Conservation (phyloP, 2,797 vertebrate species). For the Momotus momota region DNA sequence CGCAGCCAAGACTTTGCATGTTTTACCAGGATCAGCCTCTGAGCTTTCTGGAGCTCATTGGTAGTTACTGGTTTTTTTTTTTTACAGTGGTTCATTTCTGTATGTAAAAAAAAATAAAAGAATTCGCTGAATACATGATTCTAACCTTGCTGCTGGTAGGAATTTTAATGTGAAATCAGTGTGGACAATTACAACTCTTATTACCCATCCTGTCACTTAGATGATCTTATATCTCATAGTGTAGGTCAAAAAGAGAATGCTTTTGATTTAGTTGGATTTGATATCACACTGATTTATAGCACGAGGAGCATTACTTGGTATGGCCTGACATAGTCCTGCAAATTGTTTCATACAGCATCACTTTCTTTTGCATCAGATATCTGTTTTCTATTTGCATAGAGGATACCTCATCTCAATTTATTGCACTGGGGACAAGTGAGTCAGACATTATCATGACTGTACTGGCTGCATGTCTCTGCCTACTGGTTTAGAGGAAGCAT, state of each 20-base stretch:
- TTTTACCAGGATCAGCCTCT: not conserved
- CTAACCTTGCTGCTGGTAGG: not conserved
- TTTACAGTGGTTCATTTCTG: not conserved
- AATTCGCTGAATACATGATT: not conserved
- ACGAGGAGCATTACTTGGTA: not conserved
- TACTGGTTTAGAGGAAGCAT: not conserved
- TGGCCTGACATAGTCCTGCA: not conserved
- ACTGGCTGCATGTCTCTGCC: not conserved
- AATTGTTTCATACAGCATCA: not conserved
- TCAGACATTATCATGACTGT: not conserved
- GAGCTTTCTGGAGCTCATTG: not conserved
- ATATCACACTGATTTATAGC: not conserved
- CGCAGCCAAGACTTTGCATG: not conserved
- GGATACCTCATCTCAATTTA: conserved; percentile 24
- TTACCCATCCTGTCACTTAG: not conserved
- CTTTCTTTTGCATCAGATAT: conserved; percentile 10
- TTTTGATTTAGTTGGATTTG: conserved; percentile 1
- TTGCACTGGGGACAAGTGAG: not conserved
- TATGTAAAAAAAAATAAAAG: not conserved
- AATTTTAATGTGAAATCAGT: not conserved
- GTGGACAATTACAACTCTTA: not conserved
- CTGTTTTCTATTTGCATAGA: not conserved
- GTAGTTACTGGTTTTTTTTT: not conserved
- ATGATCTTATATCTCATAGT: not conserved
- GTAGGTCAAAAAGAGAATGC: not conserved